These are phyloP conservation scores for Craterocephalus amniculus DNA, from an alignment of 2,797 vertebrate species.

Conservation along the genomic window DNA sequence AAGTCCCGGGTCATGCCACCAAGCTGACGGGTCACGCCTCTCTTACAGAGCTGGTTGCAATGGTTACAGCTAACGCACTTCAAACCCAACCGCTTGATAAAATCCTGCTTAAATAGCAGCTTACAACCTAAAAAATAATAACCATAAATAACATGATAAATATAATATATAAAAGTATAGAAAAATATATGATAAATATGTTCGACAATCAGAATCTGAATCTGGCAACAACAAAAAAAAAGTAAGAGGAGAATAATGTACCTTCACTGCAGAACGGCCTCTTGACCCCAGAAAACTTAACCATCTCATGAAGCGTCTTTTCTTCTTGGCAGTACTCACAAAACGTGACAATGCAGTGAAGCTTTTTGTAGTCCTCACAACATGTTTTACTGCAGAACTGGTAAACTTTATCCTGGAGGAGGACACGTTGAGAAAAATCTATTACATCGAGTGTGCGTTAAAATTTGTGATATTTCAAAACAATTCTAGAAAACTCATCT, in stretches of 20 bases:
- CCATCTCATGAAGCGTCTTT: slow-evolving; percentile 95
- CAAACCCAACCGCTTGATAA: slow-evolving; percentile 92
- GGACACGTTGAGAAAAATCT: neutral
- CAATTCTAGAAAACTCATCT: too few relatives aligned
- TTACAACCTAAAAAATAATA: slow-evolving; percentile 89
- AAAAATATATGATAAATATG: neutral
- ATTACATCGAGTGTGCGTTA: neutral
- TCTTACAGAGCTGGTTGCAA: slow-evolving; percentile 97
- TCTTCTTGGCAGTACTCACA: slow-evolving; percentile 99
- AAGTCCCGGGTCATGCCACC: slow-evolving; percentile 94
- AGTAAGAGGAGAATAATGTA: slow-evolving; percentile 52
- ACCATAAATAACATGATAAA: neutral
- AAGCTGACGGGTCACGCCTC: slow-evolving; percentile 90
- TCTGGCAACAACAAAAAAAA: too few relatives aligned
- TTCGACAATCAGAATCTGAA: neutral
- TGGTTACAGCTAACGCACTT: slow-evolving; percentile 99
- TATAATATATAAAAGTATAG: neutral
- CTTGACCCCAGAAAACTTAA: slow-evolving; percentile 96
- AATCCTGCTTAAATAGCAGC: slow-evolving; percentile 97
- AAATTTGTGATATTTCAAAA: neutral
- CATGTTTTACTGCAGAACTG: slow-evolving; percentile 97
- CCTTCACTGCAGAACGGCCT: slow-evolving; percentile 98
- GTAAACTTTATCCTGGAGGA: slow-evolving; percentile 92
- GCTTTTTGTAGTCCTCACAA: slow-evolving; percentile 98
- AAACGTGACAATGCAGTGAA: slow-evolving; percentile 97